Evolutionary conservation across 1,140 invertebrate genomes (phyloP), one percentile per base, ranked within the genome.

Genomic region (Dysdera silvatica): DNA sequence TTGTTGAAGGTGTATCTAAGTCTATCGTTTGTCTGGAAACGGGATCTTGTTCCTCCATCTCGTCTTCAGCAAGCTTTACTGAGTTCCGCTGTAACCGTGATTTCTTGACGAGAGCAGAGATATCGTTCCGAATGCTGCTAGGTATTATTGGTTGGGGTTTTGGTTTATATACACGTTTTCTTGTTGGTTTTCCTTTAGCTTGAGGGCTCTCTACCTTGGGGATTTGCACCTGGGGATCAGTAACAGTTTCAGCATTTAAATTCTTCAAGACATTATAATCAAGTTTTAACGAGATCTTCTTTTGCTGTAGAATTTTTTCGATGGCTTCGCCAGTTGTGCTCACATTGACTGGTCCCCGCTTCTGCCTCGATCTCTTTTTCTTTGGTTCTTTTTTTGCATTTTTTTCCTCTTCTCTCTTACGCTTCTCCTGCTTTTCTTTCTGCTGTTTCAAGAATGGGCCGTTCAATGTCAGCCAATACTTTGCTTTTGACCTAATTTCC

Each of bases 221-320:
- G n/a, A n/a, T n/a, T n/a, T n/a, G n/a, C n/a, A n/a, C n/a, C n/a
- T n/a, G n/a, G n/a, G n/a, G n/a, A n/a, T n/a, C n/a, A n/a, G 16
- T n/a, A 4, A 12, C 24, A 31, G 33, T 40, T 14, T 47, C 60
- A 2, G 60, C 52, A 40, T 54, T 65, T 7, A 94, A 76, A 72
- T 84, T 89, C 71, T 91, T 92, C 14, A 98, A 77, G 20, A 98
- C 94, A 70, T 98, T 94, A 73, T 98, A 98, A 77, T 98, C 96
- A 32, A 98, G 96, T 82, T 98, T 98, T 5, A 83, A 86, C 0
- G 94, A 97, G 60, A 98, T 87, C 73, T 90, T 91, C 75, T 95
- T 96, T 70, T 95, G 92, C 68, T 91, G 86, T 7, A 97, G 75
- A 84, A 97, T 93, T 75, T 92, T 95, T 72, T 93, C 89, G 29